A percentile compares a stretch with the other conserved stretches of the same genome.
phyloP scores from a whole-genome alignment of 1,140 invertebrate genomes.

The Pseudomyrmex cubaensis region DNA sequence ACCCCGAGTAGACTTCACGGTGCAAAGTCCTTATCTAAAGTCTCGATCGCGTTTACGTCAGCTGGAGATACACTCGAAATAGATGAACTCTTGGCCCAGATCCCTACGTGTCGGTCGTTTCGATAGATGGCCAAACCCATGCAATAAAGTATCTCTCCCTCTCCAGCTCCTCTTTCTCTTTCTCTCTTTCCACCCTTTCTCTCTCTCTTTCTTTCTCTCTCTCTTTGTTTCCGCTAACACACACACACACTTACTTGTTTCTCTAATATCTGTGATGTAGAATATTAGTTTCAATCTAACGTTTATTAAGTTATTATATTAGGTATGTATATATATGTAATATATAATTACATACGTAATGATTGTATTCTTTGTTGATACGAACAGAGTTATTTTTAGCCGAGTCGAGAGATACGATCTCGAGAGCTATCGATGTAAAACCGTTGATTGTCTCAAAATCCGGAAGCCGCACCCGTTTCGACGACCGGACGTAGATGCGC shows the following conservation, averaged over 20 bases:
- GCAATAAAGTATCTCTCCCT: conserved; percentile 50
- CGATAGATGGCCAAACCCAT: conserved; percentile 58
- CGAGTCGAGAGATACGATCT: conserved; percentile 60
- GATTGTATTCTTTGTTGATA: conserved; percentile 17
- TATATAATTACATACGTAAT: neutral
- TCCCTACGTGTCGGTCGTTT: conserved; percentile 72
- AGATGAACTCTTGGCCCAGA: conserved; percentile 85
- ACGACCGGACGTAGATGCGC: conserved; percentile 22
- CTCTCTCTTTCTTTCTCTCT: too few species aligned
- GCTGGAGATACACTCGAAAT: conserved; percentile 82
- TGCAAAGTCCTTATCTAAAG: conserved; percentile 74
- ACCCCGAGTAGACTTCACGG: conserved; percentile 63
- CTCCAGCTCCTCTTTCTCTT: too few species aligned
- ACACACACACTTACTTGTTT: too few species aligned
- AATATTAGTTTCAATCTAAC: neutral
- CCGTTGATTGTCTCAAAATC: conserved; percentile 33
- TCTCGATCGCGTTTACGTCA: conserved; percentile 81
- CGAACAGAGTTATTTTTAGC: conserved; percentile 64
- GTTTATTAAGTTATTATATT: too few species aligned
- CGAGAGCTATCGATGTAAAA: conserved; percentile 48
- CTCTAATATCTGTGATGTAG: neutral
- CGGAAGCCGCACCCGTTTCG: conserved; percentile 51
- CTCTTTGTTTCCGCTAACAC: too few species aligned
- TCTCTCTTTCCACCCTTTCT: too few species aligned
- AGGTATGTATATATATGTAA: too few species aligned